A percentile compares a stretch with the other conserved stretches of the same genome.
These are phyloP conservation scores for Bufotes viridis DNA, from an alignment of 2,797 vertebrate genomes.

Conservation along the genomic window DNA sequence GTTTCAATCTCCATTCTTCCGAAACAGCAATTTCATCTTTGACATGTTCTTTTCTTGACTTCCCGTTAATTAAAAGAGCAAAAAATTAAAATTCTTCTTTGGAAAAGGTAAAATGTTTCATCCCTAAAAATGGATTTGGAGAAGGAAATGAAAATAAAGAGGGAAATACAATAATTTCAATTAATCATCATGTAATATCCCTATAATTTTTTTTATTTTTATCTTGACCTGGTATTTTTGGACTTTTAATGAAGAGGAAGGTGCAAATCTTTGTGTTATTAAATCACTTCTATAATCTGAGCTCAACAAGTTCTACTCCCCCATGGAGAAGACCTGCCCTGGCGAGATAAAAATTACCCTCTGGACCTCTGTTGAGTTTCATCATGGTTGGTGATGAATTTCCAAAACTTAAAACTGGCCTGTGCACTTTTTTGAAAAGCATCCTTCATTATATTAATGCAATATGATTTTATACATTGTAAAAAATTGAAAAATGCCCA, in stretches of 20 bases:
- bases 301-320: too few species aligned
- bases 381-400: too few species aligned
- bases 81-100: conserved; percentile 1
- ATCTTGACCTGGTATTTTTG: not conserved
- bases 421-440: too few species aligned
- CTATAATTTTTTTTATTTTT: not conserved
- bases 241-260: not conserved
- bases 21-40: conserved; percentile 11
- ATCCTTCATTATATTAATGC: too few species aligned
- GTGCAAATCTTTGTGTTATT: not conserved
- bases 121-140: not conserved
- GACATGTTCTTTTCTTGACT: not conserved
- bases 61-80: conserved; percentile 13
- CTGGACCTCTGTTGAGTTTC: too few species aligned
- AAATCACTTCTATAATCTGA: not conserved
- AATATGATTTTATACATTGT: too few species aligned
- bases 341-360: too few species aligned
- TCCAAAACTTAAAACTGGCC: too few species aligned
- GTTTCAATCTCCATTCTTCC: conserved; percentile 19
- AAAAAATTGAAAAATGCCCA: too few species aligned
- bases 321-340: too few species aligned
- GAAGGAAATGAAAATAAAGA: not conserved
- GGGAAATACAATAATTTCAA: not conserved
- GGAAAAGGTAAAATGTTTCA: not conserved
- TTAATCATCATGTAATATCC: not conserved